Conservation (phyloP, 1,140 invertebrate species). For the Eciton burchellii region DNA sequence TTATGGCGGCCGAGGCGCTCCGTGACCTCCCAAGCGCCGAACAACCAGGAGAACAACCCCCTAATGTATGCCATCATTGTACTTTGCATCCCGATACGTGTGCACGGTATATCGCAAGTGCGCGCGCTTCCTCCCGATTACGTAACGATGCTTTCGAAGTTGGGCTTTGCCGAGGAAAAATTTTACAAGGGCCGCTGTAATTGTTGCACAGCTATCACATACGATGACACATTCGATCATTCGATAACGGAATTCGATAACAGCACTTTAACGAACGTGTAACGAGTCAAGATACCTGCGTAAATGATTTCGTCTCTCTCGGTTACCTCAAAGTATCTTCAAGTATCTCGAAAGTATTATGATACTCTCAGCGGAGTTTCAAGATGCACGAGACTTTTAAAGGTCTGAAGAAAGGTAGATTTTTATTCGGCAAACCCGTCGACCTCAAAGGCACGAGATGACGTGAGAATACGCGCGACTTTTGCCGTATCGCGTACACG, state of each 20-base stretch:
- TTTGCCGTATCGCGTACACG: conserved; percentile 16
- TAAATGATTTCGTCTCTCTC: neutral
- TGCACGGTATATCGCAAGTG: conserved; percentile 14
- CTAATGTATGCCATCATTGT: conserved; percentile 82
- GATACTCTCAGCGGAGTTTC: neutral
- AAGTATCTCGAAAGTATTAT: neutral
- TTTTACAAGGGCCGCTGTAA: neutral
- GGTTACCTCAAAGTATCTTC: neutral
- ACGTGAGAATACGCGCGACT: conserved; percentile 5
- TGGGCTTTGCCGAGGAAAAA: neutral
- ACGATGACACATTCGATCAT: too few relatives aligned
- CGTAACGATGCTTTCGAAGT: neutral
- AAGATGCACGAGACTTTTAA: neutral
- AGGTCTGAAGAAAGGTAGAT: neutral
- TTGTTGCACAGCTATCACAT: neutral
- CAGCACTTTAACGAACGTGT: neutral
- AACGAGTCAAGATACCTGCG: neutral
- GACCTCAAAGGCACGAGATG: neutral
- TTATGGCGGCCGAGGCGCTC: conserved; percentile 84
- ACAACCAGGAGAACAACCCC: conserved; percentile 85
- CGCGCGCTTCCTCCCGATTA: neutral
- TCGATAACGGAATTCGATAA: neutral
- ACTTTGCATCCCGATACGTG: conserved; percentile 43
- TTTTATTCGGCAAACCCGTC: neutral
- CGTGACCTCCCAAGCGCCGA: conserved; percentile 78